Percentiles rank a stretch among this genome's conserved stretches.
These are phyloP conservation scores for Hippocampus guttulatus DNA, from an alignment of 2,113 vertebrate genomes.

Conservation along the genomic window DNA sequence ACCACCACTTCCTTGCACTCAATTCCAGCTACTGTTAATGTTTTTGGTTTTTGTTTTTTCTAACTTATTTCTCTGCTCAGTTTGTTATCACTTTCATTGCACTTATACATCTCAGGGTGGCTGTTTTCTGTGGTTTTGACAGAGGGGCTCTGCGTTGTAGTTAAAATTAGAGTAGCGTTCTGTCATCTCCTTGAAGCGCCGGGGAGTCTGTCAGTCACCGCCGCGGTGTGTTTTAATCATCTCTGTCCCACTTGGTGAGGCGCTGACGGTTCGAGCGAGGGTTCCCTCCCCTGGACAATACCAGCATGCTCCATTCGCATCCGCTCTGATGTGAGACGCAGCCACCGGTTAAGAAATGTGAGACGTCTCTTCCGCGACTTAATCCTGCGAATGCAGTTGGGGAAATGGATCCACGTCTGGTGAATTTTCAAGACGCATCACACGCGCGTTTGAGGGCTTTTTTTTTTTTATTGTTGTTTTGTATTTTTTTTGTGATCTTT, in stretches of 20 bases:
- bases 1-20: slow-evolving; percentile 48
- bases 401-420: slow-evolving; percentile 65
- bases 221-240: slow-evolving; percentile 73
- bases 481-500: slow-evolving; percentile 61
- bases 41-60: slow-evolving; percentile 67
- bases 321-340: slow-evolving; percentile 65
- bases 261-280: slow-evolving; percentile 70
- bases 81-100: slow-evolving; percentile 69
- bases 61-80: slow-evolving; percentile 69
- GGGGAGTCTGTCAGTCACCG: slow-evolving; percentile 73
- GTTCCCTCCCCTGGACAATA: slow-evolving; percentile 75
- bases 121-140: slow-evolving; percentile 63
- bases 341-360: slow-evolving; percentile 66
- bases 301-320: slow-evolving; percentile 51
- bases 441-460: slow-evolving; percentile 57
- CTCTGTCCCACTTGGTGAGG: slow-evolving; percentile 69
- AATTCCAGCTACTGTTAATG: slow-evolving; percentile 54
- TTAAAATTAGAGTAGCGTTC: slow-evolving; percentile 72
- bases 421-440: slow-evolving; percentile 63
- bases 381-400: slow-evolving; percentile 67
- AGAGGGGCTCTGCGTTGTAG: slow-evolving; percentile 62
- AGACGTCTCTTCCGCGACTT: slow-evolving; percentile 64
- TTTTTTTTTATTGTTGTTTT: background rate
- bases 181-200: slow-evolving; percentile 68
- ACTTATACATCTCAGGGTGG: slow-evolving; percentile 62